Percentiles rank a stretch among this genome's conserved stretches.
Evolutionary conservation across 2,888 invertebrate species (phyloP).

Genomic region (Acronicta alni): DNA sequence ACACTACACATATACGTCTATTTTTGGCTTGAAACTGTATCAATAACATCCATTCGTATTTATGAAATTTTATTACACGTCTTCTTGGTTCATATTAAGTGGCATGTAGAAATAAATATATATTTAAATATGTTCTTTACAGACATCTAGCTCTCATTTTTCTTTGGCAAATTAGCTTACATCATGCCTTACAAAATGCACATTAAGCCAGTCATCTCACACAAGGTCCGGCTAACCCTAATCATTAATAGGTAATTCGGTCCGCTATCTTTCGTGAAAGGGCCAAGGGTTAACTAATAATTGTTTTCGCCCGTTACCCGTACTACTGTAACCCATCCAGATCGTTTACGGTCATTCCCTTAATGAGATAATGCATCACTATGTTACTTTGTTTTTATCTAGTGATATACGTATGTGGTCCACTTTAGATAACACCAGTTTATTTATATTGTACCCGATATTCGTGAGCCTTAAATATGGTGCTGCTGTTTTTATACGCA

Average conservation of each 20-base stretch:
- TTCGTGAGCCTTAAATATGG: conserved; percentile 11
- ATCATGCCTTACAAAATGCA: conserved; percentile 21
- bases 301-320: conserved; percentile 70
- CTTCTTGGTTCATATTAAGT: too few species aligned
- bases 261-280: conserved; percentile 65
- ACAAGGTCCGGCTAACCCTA: conserved; percentile 54
- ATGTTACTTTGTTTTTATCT: conserved; percentile 53
- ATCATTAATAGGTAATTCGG: conserved; percentile 66
- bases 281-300: conserved; percentile 70
- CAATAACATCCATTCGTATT: neutral
- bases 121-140: too few species aligned
- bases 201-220: conserved; percentile 39
- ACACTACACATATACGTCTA: conserved; percentile 49
- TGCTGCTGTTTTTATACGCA: conserved; percentile 18
- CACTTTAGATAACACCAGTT: conserved; percentile 30
- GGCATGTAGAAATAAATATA: too few species aligned
- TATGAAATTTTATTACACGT: too few species aligned
- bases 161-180: conserved; percentile 16
- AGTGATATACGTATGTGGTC: conserved; percentile 34
- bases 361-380: conserved; percentile 69
- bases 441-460: conserved; percentile 26
- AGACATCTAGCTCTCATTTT: neutral
- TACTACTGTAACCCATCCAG: conserved; percentile 64
- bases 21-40: conserved; percentile 28
- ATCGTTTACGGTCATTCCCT: conserved; percentile 66